These are phyloP conservation scores for Scaptodrosophila lebanonensis DNA, from an alignment of 1,140 invertebrate species.

Conservation along the genomic window DNA sequence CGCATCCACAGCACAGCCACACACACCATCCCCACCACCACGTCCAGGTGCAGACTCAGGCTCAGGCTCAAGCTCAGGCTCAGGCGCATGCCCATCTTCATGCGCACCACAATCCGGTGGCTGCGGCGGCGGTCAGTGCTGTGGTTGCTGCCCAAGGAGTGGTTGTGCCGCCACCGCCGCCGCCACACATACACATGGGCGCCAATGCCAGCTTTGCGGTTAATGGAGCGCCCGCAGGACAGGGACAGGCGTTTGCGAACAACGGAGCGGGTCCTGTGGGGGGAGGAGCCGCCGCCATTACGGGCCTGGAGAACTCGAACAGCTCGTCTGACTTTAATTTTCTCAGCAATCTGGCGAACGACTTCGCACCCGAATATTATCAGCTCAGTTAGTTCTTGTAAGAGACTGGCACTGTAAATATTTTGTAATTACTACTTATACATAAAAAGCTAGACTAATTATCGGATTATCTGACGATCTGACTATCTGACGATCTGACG, in stretches of 20 bases:
- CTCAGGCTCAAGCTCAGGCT: slow-evolving; percentile 78
- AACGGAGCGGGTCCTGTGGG: slow-evolving; percentile 21
- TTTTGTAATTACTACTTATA: slow-evolving; percentile 2
- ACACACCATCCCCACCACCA: slow-evolving; percentile 78
- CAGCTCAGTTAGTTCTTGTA: slow-evolving; percentile 76
- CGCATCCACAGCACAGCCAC: slow-evolving; percentile 71
- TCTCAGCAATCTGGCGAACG: slow-evolving; percentile 91
- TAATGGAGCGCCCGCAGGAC: slow-evolving; percentile 43
- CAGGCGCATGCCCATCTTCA: slow-evolving; percentile 66
- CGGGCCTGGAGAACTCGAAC: slow-evolving; percentile 85
- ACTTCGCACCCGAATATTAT: slow-evolving; percentile 94
- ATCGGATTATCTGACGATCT: no score
- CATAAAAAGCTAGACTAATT: neutral
- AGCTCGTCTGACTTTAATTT: slow-evolving; percentile 95
- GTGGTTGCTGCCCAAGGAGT: slow-evolving; percentile 31
- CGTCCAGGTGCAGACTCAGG: slow-evolving; percentile 81
- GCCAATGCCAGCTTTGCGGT: slow-evolving; percentile 38
- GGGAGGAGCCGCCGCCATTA: slow-evolving; percentile 43
- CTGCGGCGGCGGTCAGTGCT: no score
- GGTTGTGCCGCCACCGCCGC: slow-evolving; percentile 33
- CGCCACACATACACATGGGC: slow-evolving; percentile 38
- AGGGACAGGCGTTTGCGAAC: slow-evolving; percentile 48
- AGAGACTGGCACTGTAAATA: slow-evolving; percentile 3
- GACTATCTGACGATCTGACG: no score
- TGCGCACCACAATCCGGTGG: slow-evolving; percentile 76